Evolutionary conservation across 1,140 invertebrate species (phyloP).

Genomic region (Proales similis): DNA sequence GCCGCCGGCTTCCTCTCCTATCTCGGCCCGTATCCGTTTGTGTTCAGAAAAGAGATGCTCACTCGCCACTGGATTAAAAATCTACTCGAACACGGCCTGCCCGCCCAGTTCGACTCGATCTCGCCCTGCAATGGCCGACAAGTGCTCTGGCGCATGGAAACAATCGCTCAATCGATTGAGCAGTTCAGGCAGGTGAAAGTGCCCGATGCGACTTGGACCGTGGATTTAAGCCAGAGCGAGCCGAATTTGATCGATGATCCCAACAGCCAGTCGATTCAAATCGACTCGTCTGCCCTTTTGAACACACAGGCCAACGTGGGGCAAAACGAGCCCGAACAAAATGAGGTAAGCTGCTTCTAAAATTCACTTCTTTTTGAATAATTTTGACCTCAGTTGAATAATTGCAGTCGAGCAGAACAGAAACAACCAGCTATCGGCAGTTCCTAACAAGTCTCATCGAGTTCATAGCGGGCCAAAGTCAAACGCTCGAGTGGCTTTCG

Average conservation of each 20-base stretch:
- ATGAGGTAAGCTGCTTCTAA: no score
- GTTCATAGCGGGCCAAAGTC: slow-evolving; percentile 13
- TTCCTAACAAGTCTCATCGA: slow-evolving; percentile 26
- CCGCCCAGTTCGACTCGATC: slow-evolving; percentile 49
- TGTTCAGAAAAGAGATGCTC: slow-evolving; percentile 48
- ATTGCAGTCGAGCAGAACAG: no score
- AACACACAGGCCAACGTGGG: no score
- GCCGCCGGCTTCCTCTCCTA: slow-evolving; percentile 48
- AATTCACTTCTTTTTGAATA: no score
- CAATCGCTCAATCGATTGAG: slow-evolving; percentile 18
- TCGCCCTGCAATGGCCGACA: slow-evolving; percentile 44
- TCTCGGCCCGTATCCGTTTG: slow-evolving; percentile 50
- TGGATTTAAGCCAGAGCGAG: no score
- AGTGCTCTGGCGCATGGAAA: slow-evolving; percentile 30
- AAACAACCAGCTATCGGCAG: slow-evolving; percentile 36
- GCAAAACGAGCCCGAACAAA: no score
- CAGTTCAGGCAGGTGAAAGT: no score
- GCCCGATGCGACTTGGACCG: no score
- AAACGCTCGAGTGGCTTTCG: slow-evolving; percentile 10
- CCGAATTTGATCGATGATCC: no score
- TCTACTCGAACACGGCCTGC: slow-evolving; percentile 48
- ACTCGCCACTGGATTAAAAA: slow-evolving; percentile 51
- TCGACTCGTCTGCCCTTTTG: no score
- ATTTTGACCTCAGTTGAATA: no score
- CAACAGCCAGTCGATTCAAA: no score